These are phyloP conservation scores for Paradoxurus hermaphroditus DNA, from an alignment of 2,113 vertebrate genomes.

Conservation along the genomic window DNA sequence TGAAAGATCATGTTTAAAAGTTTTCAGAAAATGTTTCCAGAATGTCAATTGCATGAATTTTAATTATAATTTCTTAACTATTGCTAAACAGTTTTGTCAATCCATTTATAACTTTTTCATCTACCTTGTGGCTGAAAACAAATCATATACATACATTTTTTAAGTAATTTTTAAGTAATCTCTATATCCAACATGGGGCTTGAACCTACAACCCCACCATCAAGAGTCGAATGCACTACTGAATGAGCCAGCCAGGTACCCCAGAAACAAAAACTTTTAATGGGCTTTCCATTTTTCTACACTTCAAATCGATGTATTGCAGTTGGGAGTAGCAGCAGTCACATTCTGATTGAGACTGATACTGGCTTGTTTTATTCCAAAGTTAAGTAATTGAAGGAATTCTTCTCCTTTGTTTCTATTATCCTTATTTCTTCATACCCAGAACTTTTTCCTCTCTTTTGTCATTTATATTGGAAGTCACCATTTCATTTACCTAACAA, in stretches of 20 bases:
- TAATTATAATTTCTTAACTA: neutral
- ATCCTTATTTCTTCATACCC: neutral
- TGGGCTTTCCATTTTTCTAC: neutral
- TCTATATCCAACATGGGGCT: too few species aligned
- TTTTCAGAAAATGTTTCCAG: neutral
- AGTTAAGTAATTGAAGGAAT: neutral
- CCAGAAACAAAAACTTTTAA: neutral
- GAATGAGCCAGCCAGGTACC: too few species aligned
- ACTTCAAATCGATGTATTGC: conserved; percentile 22
- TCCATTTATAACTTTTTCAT: neutral
- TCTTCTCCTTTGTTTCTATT: neutral
- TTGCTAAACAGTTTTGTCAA: neutral
- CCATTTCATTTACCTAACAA: neutral
- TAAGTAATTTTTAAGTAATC: too few species aligned
- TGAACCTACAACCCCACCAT: too few species aligned
- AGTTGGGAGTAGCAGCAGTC: neutral
- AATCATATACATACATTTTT: too few species aligned
- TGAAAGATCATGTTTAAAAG: neutral
- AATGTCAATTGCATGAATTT: neutral
- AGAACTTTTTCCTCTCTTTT: neutral
- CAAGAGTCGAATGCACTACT: too few species aligned
- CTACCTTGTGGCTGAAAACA: neutral
- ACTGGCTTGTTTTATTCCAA: neutral
- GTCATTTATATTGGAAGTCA: neutral
- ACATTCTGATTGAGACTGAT: neutral